These are phyloP conservation scores for Wasmannia auropunctata DNA, from an alignment of 1,140 invertebrate genomes.

Conservation along the genomic window DNA sequence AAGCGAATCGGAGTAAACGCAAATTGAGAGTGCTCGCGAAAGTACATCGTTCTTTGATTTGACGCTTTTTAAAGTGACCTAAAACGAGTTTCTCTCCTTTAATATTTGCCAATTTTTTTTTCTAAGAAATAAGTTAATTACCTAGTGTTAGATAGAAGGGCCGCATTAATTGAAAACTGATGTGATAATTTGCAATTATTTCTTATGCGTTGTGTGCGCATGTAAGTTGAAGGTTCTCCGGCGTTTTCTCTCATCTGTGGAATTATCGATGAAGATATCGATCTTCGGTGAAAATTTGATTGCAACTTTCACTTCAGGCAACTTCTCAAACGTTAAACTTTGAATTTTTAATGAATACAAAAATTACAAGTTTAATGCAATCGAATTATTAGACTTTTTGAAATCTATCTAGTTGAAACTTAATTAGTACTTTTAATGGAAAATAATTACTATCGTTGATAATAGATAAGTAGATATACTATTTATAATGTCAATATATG, in stretches of 20 bases:
- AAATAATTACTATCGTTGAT: not conserved
- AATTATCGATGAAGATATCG: not conserved
- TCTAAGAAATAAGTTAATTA: not conserved
- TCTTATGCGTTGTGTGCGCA: not conserved
- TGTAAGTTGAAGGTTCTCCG: too few species aligned
- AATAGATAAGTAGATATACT: too few species aligned
- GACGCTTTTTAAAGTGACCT: not conserved
- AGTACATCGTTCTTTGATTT: not conserved
- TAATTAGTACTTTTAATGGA: not conserved
- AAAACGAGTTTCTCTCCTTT: not conserved
- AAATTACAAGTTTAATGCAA: not conserved
- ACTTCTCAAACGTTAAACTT: not conserved
- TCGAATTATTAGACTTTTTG: not conserved
- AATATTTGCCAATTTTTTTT: not conserved
- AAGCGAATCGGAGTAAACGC: not conserved
- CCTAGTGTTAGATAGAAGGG: not conserved
- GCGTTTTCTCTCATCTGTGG: not conserved
- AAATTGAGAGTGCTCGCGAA: not conserved
- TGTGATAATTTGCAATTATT: not conserved
- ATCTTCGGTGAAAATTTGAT: not conserved
- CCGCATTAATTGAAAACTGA: not conserved
- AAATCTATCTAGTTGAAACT: not conserved
- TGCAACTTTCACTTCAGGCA: not conserved
- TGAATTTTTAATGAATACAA: not conserved
- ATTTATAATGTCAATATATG: too few species aligned